Evolutionary conservation across 30 jellyfish, hydroid and myxozoan genomes (phyloP).

Genomic region (Hydra vulgaris): DNA sequence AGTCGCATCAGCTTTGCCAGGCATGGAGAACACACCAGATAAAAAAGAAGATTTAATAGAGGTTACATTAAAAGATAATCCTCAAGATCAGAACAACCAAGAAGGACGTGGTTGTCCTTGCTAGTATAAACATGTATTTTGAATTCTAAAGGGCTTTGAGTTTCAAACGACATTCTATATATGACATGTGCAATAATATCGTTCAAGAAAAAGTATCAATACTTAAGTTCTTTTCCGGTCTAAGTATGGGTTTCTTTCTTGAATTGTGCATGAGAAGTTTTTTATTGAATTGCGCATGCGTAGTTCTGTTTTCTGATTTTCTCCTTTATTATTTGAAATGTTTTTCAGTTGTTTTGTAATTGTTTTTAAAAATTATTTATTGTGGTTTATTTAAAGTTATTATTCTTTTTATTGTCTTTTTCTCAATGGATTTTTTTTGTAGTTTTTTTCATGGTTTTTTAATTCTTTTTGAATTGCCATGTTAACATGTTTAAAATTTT

Average conservation of each 20-base stretch:
- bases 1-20: slow-evolving; percentile 98
- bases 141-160: no score
- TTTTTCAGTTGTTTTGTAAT: background rate
- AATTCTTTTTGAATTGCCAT: no score
- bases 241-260: background rate
- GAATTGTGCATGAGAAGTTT: background rate
- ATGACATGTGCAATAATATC: background rate
- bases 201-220: background rate
- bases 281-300: background rate
- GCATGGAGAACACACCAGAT: slow-evolving; percentile 95
- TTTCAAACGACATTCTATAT: background rate
- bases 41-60: slow-evolving; percentile 92
- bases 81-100: slow-evolving; percentile 78
- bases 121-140: background rate
- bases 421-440: background rate
- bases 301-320: background rate
- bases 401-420: background rate
- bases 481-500: no score
- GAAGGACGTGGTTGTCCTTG: slow-evolving; percentile 88
- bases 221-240: no score
- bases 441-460: no score
- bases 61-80: slow-evolving; percentile 85
- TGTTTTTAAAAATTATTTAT: background rate
- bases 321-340: background rate
- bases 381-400: background rate